phyloP scores from a whole-genome alignment of 2,797 vertebrate species.

The Rhinatrema bivittatum region DNA sequence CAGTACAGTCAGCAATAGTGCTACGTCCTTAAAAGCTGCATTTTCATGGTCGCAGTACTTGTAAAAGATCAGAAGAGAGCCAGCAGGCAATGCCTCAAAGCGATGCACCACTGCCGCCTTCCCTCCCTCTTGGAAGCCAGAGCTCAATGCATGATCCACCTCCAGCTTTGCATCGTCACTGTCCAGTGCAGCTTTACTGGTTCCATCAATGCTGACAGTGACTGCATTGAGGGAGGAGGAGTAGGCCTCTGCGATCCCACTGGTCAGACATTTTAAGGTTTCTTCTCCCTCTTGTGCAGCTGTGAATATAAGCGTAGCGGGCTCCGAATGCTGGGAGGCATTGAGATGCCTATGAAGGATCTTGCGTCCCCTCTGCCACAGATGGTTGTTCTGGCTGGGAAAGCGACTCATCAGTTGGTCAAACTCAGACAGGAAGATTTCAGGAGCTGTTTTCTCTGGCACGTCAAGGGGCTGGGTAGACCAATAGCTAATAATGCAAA shows the following conservation, averaged over 20 bases:
- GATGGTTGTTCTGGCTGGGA: conserved; percentile 59
- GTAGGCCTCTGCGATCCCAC: conserved; percentile 58
- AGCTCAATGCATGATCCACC: conserved; percentile 63
- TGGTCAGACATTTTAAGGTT: conserved; percentile 75
- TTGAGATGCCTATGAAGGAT: conserved; percentile 76
- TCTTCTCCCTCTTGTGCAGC: conserved; percentile 55
- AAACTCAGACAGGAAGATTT: conserved; percentile 56
- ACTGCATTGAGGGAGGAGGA: conserved; percentile 52
- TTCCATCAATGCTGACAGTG: conserved; percentile 59
- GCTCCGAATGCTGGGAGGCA: conserved; percentile 55
- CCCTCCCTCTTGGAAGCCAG: conserved; percentile 59
- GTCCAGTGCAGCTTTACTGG: conserved; percentile 37
- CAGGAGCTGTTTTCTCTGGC: conserved; percentile 17
- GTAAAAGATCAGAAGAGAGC: conserved; percentile 87
- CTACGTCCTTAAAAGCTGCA: conserved; percentile 74
- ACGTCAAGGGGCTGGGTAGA: conserved; percentile 12
- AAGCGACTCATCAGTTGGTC: conserved; percentile 53
- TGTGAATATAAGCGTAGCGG: conserved; percentile 74
- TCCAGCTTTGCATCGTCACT: conserved; percentile 71
- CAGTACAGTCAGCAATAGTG: conserved; percentile 77
- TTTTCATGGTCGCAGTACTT: conserved; percentile 91
- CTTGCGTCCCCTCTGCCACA: conserved; percentile 70
- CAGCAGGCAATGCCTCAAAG: conserved; percentile 76
- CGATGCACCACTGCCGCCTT: conserved; percentile 72
- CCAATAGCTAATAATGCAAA: conserved; percentile 24